phyloP scores from a whole-genome alignment of 2,888 invertebrate genomes.

The Sussaba pulchella region DNA sequence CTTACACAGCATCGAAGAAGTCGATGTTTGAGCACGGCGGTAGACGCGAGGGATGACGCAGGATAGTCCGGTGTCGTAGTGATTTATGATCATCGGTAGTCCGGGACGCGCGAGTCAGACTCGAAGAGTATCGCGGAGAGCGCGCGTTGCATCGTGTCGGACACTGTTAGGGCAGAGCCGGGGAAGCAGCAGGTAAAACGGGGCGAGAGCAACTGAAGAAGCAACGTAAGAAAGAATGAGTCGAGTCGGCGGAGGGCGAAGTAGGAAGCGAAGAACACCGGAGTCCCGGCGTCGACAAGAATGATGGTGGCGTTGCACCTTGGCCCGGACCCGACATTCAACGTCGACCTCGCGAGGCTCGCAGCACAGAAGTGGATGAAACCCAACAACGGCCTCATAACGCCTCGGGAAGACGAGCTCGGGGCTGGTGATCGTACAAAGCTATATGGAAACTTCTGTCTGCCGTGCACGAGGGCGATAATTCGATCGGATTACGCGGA shows the following conservation, averaged over 20 bases:
- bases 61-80: conserved; percentile 62
- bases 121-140: conserved; percentile 16
- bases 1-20: not conserved
- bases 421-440: conserved; percentile 4
- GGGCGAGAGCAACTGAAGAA: conserved; percentile 64
- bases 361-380: conserved; percentile 21
- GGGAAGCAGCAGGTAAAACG: conserved; percentile 15
- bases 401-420: conserved; percentile 21
- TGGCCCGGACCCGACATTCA: conserved; percentile 63
- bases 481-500: too few relatives aligned
- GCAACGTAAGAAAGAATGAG: conserved; percentile 36
- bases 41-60: conserved; percentile 41
- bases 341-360: conserved; percentile 35
- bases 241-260: conserved; percentile 53
- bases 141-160: not conserved
- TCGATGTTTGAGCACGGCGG: conserved; percentile 17
- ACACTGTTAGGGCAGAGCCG: not conserved
- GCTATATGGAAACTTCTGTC: conserved; percentile 5
- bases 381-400: conserved; percentile 13
- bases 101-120: conserved; percentile 8
- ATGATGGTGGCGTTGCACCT: conserved; percentile 74
- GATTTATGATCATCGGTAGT: conserved; percentile 61
- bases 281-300: conserved; percentile 65
- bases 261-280: conserved; percentile 69
- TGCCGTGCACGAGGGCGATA: not conserved